Base-by-base conservation (phyloP, 2,888 invertebrate genomes). In the Altica lythri region DNA sequence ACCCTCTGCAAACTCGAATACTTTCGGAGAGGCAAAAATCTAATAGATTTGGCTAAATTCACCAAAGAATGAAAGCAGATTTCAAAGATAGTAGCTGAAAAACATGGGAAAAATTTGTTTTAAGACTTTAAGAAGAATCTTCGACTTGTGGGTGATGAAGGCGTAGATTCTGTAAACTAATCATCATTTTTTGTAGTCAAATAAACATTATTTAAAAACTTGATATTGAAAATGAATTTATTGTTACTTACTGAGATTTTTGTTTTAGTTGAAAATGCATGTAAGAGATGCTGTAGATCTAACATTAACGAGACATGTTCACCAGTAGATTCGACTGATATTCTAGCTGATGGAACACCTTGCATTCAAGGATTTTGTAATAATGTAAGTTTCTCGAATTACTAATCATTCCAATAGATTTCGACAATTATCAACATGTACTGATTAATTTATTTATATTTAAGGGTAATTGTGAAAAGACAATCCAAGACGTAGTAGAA, bases 301-400 rank as follows among this genome's bases (percentile, higher is more conserved):
- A 92, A 89, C 65, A 81, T 93, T 62, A 95, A 95, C 73, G 92
- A 92, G 75, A 93, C 94, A 0, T 95, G 95, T 72, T 90, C 90
- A 70, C 92, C 94, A 0, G 90, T 93, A 12, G 91, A 92, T 58
- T 92, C 90, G 34, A 86, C 86, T 55, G 94, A 95, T 76, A 90
- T 92, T 60, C 78, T 95, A 49, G 90, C 92, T 0, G 94, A 95
- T 75, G 95, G 95, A 4, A 94, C 95, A 14, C 95, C 95, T 0
- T 98, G 98, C 72, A 91, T 95, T 68, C 94, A 95, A 79, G 97
- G 97, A 30, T 94, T 95, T 76, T 98, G 97, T 72, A 94, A 94
- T 76, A 92, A 92, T 82, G 92, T 91, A 74, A 67, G 65, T 61
- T 12, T 47, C 17, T 6, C 25, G 12, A n/a, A n/a, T n/a, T 22